Evolutionary conservation across 2,888 invertebrate genomes (phyloP).

Genomic region (Dexiosoma caninum): DNA sequence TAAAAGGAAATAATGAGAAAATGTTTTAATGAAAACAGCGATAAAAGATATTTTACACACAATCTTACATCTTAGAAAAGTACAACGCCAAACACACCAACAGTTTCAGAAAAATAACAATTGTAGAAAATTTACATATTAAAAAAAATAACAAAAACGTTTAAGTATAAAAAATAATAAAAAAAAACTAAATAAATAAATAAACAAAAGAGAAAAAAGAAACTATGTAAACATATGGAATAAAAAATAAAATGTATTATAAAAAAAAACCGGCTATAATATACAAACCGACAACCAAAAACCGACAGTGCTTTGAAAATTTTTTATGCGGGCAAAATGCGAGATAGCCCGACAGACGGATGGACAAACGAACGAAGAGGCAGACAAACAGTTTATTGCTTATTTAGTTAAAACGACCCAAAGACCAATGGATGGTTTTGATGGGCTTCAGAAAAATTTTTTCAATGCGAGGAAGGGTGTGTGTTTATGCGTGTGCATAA

Average conservation of each 20-base stretch:
- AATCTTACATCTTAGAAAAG: not conserved
- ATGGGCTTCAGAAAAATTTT: conserved; percentile 34
- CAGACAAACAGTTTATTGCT: not conserved
- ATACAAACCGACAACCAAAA: conserved; percentile 52
- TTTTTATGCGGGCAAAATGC: conserved; percentile 42
- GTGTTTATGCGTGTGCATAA: not conserved
- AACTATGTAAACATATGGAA: conserved; percentile 38
- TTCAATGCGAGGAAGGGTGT: not conserved
- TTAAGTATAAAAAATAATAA: not conserved
- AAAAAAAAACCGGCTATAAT: conserved; percentile 52
- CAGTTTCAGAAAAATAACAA: conserved; percentile 28
- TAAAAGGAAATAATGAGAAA: conserved; percentile 46
- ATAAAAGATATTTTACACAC: conserved; percentile 1
- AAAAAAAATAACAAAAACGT: conserved; percentile 10
- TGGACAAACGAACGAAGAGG: not conserved
- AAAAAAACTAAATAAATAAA: conserved; percentile 40
- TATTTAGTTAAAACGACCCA: conserved; percentile 10
- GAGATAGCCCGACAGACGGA: not conserved
- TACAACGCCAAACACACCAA: not conserved
- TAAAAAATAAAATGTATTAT: conserved; percentile 14
- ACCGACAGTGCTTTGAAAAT: conserved; percentile 54
- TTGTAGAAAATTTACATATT: conserved; percentile 55
- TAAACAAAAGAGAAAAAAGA: conserved; percentile 13
- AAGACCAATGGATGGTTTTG: conserved; percentile 33
- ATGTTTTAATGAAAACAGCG: conserved; percentile 23